Evolutionary conservation across 2,888 invertebrate species (phyloP), one percentile per base, ranked within the genome.

Genomic region (Caenorhabditis zanzibari): DNA sequence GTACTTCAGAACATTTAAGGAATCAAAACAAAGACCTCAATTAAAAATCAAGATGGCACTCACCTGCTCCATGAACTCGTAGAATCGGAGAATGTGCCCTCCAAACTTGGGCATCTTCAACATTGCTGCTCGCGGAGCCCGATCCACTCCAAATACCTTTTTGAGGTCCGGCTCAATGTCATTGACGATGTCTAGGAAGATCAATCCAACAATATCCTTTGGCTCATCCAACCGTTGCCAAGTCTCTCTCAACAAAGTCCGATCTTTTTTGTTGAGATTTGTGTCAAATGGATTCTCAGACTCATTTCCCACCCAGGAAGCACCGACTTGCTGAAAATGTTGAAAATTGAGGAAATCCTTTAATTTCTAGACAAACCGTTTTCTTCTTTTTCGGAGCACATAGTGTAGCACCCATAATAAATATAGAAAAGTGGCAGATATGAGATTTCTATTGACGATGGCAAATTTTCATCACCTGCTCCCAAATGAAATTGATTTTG

Each of bases 31-130:
- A n/a, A n/a, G n/a, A n/a, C n/a, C n/a, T n/a, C n/a, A n/a, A 19
- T 10, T 19, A 6, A 7, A 19, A 19, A 38, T 38, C 38, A 47
- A 0, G 47, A n/a, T 47, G 2, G 3, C 9, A 26, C 26, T 38
- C 35, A 91, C 91, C 86, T 92, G 92, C 69, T 92, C 92, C 47
- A 91, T 64, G 28, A 92, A 87, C 58, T 92, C 92, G 10, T 90
- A 85, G 69, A 91, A 88, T 26, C 92, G 49, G 12, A 89, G 86
- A n/a, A 90, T 86, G 61, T 92, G 92, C 1, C 92, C 92, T 4
- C 92, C 92, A 22, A 92, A 85, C 47, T 92, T 92, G 5, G 92
- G 92, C 92, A 92, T 92, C 77, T 91, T 91, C 16, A 89, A 81
- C 90, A 91, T 90, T 4, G 86, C 83, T 14, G 88, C 89, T 76